A percentile compares a stretch with the other conserved stretches of the same genome.
Conservation (phyloP, 2,113 vertebrate species). For the Microcebus lehilahytsara region DNA sequence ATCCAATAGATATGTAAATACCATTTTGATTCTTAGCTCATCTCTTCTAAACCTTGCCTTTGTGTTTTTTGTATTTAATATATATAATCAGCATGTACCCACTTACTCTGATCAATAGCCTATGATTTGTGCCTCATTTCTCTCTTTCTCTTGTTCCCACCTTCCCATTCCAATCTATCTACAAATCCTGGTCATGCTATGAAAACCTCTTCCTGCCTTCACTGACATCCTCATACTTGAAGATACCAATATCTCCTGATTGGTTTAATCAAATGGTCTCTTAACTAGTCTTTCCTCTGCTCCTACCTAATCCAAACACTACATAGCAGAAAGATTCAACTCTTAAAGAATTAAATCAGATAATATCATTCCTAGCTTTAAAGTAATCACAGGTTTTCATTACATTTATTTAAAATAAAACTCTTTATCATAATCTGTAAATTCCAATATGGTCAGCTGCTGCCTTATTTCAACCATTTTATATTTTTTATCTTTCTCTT, state of each 20-base stretch:
- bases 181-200: neutral
- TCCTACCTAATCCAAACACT: neutral
- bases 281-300: neutral
- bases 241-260: neutral
- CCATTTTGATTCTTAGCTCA: neutral
- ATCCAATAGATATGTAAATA: neutral
- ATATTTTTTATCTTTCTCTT: neutral
- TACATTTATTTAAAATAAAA: neutral
- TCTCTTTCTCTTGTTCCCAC: neutral
- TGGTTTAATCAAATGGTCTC: neutral
- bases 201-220: neutral
- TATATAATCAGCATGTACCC: neutral
- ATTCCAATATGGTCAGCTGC: neutral
- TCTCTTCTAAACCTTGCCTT: neutral
- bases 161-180: neutral
- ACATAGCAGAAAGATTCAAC: neutral
- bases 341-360: neutral
- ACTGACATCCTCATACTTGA: neutral
- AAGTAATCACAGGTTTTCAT: neutral
- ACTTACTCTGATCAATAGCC: neutral
- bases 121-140: neutral
- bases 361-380: neutral
- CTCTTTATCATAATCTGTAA: neutral
- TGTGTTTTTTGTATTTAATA: neutral
- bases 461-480: neutral